phyloP scores from a whole-genome alignment of 2,113 vertebrate genomes.

The Pitta sordida region DNA sequence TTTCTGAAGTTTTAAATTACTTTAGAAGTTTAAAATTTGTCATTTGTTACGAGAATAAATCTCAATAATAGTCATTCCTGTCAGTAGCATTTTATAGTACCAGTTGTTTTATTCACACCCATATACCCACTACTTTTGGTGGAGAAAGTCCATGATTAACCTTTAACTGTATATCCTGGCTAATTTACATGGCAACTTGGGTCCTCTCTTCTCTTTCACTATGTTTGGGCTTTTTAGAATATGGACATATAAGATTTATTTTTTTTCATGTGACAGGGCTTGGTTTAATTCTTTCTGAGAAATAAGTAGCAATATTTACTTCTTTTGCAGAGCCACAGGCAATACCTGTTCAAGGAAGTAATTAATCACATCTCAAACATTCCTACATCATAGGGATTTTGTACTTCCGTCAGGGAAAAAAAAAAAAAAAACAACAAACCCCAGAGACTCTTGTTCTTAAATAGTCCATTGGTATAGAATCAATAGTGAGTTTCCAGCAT shows the following conservation, averaged over 20 bases:
- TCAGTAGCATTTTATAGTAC: not conserved
- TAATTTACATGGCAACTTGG: not conserved
- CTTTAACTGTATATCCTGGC: not conserved
- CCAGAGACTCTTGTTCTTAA: not conserved
- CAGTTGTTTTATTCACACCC: not conserved
- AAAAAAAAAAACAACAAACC: not conserved
- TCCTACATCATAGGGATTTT: not conserved
- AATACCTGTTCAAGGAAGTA: conserved; percentile 34
- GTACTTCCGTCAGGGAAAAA: not conserved
- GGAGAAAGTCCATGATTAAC: not conserved
- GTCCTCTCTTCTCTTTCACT: not conserved
- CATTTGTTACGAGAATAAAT: not conserved
- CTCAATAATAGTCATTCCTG: not conserved
- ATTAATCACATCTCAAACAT: conserved; percentile 25
- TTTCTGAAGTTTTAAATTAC: not conserved
- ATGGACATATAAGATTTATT: not conserved
- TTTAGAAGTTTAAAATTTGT: not conserved
- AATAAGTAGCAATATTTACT: not conserved
- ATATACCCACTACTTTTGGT: not conserved
- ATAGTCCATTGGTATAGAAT: not conserved
- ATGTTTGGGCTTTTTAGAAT: not conserved
- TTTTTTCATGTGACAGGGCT: not conserved
- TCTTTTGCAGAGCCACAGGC: not conserved
- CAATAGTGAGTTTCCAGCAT: not conserved
- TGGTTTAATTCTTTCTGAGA: not conserved